Evolutionary conservation across 2,113 vertebrate species (phyloP).

Genomic region (Tachuris rubrigastra): DNA sequence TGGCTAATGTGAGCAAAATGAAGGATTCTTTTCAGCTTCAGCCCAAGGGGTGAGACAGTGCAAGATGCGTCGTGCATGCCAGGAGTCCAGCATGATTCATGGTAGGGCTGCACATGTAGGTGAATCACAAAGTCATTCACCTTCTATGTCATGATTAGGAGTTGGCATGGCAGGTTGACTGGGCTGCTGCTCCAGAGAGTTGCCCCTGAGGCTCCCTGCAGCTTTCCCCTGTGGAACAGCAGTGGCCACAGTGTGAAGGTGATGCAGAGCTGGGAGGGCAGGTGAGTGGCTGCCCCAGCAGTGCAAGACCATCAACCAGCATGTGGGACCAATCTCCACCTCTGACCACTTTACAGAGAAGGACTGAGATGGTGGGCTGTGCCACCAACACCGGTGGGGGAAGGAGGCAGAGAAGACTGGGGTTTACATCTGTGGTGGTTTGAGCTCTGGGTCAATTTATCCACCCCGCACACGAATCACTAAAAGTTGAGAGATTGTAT

Average conservation of each 20-base stretch:
- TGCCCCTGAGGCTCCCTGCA: background rate
- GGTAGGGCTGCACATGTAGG: background rate
- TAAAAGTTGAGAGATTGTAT: too few relatives aligned
- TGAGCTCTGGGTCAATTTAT: too few relatives aligned
- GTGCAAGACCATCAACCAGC: background rate
- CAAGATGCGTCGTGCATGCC: fast-evolving
- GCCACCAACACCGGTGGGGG: background rate
- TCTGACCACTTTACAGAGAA: background rate
- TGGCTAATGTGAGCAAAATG: background rate
- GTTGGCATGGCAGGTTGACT: background rate
- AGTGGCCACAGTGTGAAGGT: background rate
- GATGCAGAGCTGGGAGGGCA: background rate
- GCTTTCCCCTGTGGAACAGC: background rate
- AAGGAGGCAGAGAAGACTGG: background rate
- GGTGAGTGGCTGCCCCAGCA: background rate
- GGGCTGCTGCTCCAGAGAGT: background rate
- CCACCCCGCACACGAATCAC: too few relatives aligned
- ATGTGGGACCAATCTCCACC: background rate
- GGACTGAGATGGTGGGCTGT: background rate
- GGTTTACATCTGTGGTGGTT: too few relatives aligned
- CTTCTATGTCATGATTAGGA: background rate
- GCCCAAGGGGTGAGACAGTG: background rate
- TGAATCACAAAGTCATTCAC: background rate
- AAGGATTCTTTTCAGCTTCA: background rate
- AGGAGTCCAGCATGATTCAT: background rate